Evolutionary conservation across 2,797 vertebrate species (phyloP), one percentile per base, ranked within the genome.

Genomic region (Dallia pectoralis): DNA sequence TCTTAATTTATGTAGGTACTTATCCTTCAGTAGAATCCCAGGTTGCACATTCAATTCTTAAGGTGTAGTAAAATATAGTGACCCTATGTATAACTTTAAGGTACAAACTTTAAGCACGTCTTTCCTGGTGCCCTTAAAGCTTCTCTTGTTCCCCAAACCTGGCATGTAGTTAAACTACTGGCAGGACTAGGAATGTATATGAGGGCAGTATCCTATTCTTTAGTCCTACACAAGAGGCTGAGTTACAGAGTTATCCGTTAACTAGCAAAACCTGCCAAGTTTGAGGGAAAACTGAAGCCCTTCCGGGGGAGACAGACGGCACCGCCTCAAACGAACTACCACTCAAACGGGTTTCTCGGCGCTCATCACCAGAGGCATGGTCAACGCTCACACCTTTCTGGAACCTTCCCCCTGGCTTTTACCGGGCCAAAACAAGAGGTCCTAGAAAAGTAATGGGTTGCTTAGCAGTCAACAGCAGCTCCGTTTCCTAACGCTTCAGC

Each of bases 391-490:
- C 47, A 18, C 71, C 70, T 40, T 61, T 49, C 33, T n/a, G 36
- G 27, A 62, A 70, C 44, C 29, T 73, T 74, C 56, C 32, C 56
- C 4, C 40, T 62, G 67, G 66, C 73, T 72, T 15, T 33, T 67
- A 30, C 61, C 19, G 66, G 14, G 69, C 27, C 32, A 62, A 19
- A 19, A 67, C 40, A 18, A 62, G 67, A 71, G 40, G 33, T 67
- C 22, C 22, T 19, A 8, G 62, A 77, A 65, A 76, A 27, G 27
- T 56, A 71, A 25, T 48, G 49, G 33, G 49, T 72, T 77, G 73
- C 67, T 77, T 76, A 70, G 51, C 56, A 72, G 59, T 64, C 70
- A 51, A 62, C 18, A 1, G 25, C 48, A 19, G 47, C 29, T 30
- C 25, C 49, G 22, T 69, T 18, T 11, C 33, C 33, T 44, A 72